Evolutionary conservation across 2,113 vertebrate genomes (phyloP).

Genomic region (Ciconia maguari): DNA sequence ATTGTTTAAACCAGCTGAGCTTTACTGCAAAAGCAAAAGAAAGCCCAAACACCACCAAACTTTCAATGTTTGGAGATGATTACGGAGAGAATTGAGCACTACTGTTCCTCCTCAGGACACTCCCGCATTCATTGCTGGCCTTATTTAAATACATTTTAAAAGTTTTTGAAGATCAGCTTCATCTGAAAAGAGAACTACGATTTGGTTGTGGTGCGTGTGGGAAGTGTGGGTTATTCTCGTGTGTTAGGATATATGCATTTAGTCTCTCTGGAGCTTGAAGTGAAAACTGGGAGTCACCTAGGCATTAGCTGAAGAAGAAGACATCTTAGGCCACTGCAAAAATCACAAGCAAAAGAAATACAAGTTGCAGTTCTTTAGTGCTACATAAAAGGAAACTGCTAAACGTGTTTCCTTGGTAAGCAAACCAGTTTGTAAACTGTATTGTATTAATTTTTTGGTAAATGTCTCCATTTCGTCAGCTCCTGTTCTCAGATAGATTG

Average conservation of each 20-base stretch:
- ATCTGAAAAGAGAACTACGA: background rate
- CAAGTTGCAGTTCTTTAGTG: background rate
- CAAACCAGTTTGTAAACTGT: background rate
- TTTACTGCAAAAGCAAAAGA: background rate
- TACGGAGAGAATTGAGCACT: background rate
- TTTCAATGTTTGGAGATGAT: background rate
- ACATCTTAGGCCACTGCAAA: background rate
- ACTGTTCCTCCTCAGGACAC: background rate
- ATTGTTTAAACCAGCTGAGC: background rate
- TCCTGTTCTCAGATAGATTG: background rate
- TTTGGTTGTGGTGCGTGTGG: background rate
- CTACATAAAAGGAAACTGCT: background rate
- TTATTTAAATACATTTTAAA: background rate
- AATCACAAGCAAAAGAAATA: background rate
- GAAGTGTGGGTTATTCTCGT: background rate
- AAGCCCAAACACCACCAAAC: background rate
- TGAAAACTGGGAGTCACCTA: background rate
- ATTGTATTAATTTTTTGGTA: background rate
- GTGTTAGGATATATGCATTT: background rate
- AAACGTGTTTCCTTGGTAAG: background rate
- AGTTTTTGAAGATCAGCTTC: background rate
- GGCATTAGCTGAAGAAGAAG: background rate
- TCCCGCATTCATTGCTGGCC: background rate
- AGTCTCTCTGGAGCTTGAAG: background rate
- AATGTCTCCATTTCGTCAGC: background rate